These are phyloP conservation scores for Harpagifer antarcticus DNA, from an alignment of 2,797 vertebrate species.

Conservation along the genomic window DNA sequence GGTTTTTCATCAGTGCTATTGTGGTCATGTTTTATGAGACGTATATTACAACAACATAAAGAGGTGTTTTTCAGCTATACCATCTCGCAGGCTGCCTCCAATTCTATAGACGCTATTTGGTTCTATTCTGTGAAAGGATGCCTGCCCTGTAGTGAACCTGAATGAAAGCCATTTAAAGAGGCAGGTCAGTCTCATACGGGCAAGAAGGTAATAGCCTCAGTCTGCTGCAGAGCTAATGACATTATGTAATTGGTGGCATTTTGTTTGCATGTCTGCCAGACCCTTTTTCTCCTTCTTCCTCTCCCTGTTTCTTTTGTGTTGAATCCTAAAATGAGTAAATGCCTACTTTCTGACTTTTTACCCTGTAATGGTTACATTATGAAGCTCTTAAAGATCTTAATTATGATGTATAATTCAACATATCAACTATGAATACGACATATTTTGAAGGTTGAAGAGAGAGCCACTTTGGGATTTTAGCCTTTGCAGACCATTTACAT, in stretches of 20 bases:
- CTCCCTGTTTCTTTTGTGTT: constrained; percentile 6
- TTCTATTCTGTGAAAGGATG: constrained; percentile 30
- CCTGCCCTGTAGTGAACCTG: constrained; percentile 17
- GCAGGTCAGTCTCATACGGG: constrained; percentile 17
- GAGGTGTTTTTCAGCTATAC: constrained; percentile 19
- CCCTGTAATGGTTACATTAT: background rate
- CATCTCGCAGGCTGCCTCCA: constrained; percentile 14
- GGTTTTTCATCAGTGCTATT: constrained; percentile 17
- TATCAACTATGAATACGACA: constrained; percentile 1
- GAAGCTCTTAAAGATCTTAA: constrained; percentile 4
- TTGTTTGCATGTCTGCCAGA: constrained; percentile 45
- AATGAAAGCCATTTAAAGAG: constrained; percentile 42
- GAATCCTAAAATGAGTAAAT: background rate
- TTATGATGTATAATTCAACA: background rate
- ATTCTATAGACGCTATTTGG: constrained; percentile 44
- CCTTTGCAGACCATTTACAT: too few relatives aligned
- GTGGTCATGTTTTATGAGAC: constrained; percentile 24
- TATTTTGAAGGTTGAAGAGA: background rate
- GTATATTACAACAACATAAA: background rate
- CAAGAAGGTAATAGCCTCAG: constrained; percentile 31
- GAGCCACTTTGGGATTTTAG: too few relatives aligned
- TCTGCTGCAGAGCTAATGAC: constrained; percentile 48
- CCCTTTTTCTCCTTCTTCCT: constrained; percentile 24
- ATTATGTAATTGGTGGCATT: constrained; percentile 52
- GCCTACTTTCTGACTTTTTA: background rate